Conservation (phyloP, 2,888 invertebrate species). For the Erebia palarica region DNA sequence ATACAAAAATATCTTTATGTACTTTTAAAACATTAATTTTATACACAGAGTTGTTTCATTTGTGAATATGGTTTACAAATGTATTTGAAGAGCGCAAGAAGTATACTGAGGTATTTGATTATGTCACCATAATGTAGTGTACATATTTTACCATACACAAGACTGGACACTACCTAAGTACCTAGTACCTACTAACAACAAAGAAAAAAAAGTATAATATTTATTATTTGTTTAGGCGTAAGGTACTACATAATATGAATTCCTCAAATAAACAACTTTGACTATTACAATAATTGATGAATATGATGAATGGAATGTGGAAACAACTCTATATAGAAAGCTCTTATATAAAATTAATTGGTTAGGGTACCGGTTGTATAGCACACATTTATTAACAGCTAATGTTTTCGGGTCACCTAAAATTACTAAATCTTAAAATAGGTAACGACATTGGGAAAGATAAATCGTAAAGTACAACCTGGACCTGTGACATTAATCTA, state of each 20-base stretch:
- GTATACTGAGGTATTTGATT: constrained; percentile 9
- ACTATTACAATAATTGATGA: constrained; percentile 1
- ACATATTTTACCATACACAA: not conserved
- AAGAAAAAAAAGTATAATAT: not conserved
- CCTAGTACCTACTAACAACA: not conserved
- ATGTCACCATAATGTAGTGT: not conserved
- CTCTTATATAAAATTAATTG: constrained; percentile 59
- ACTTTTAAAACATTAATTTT: constrained; percentile 66
- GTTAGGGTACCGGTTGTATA: constrained; percentile 65
- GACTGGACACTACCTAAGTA: no score
- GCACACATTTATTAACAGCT: constrained; percentile 75
- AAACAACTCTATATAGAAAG: constrained; percentile 60
- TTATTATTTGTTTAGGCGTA: not conserved
- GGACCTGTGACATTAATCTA: constrained; percentile 75
- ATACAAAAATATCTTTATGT: constrained; percentile 81
- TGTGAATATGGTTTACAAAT: constrained; percentile 15
- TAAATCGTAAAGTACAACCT: constrained; percentile 76
- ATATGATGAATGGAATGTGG: constrained; percentile 37
- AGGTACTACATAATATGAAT: not conserved
- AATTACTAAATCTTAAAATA: constrained; percentile 73
- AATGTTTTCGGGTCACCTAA: constrained; percentile 66
- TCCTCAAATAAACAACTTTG: not conserved
- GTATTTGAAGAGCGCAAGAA: constrained; percentile 16
- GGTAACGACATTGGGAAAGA: constrained; percentile 73
- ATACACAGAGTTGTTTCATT: constrained; percentile 55